Conservation (phyloP, 1,140 invertebrate genomes). For the Papilio dardanus region DNA sequence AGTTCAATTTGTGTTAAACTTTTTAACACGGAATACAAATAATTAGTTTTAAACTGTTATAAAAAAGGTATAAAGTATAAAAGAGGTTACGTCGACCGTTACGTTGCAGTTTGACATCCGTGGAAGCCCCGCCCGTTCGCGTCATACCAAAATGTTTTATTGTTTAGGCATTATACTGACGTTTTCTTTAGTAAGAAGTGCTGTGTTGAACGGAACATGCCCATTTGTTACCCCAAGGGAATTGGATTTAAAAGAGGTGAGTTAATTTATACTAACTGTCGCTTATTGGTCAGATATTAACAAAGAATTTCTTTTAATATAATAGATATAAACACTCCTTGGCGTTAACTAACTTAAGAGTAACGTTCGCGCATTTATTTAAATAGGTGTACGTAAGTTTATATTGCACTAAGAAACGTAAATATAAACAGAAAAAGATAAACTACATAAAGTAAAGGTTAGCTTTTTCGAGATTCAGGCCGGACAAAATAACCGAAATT, state of each 20-base stretch:
- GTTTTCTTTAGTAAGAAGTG: neutral
- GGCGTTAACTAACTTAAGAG: too few relatives aligned
- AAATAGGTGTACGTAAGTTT: too few relatives aligned
- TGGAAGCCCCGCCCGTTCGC: neutral
- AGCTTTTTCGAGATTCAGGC: too few relatives aligned
- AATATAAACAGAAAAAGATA: too few relatives aligned
- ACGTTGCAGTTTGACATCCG: constrained; percentile 26
- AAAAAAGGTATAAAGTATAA: constrained; percentile 22
- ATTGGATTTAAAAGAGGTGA: constrained; percentile 46
- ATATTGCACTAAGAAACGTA: too few relatives aligned
- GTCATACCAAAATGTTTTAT: constrained; percentile 22
- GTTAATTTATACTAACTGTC: constrained; percentile 21
- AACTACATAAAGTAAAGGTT: too few relatives aligned
- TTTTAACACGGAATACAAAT: constrained; percentile 14
- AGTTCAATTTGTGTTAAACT: neutral
- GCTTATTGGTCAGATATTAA: too few relatives aligned
- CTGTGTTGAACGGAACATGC: constrained; percentile 40
- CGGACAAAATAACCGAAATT: too few relatives aligned
- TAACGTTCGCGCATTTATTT: too few relatives aligned
- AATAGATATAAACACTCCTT: too few relatives aligned
- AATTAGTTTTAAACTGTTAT: constrained; percentile 8
- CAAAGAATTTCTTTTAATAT: too few relatives aligned
- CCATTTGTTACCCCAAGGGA: constrained; percentile 40
- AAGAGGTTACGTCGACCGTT: constrained; percentile 11
- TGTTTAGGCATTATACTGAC: neutral